Base-by-base conservation (phyloP, 2,888 invertebrate genomes). In the Pseudoips prasinana region DNA sequence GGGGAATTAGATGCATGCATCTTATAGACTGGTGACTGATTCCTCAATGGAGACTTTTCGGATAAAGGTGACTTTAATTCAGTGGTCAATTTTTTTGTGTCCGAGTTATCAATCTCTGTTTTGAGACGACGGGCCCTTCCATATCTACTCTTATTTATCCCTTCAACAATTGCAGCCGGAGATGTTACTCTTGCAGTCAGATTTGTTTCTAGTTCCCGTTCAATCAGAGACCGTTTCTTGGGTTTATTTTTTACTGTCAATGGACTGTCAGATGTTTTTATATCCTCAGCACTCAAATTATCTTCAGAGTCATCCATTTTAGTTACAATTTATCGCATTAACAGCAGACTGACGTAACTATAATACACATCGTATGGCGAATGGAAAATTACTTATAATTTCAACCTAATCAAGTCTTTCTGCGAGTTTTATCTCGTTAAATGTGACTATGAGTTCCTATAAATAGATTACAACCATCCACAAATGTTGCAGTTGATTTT, bases 51-150 rank as follows among this genome's bases (percentile, higher is more conserved):
- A 3, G 80, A 75, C 18, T 70, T 71, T 5, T 77, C 78, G 1
- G 52, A 19, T 23, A 41, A 39, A 0, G 73, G 71, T 9, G 79
- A 72, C 46, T 74, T 75, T 1, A 67, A 27, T 36, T 73, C 77
- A 0, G 48, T 30, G 6, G 73, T 55, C 9, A 70, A 54, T 61
- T 76, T 82, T 27, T 90, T 89, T 0, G 72, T 59, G 17, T 85
- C 79, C 1, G 67, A 62, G 39, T 73, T 73, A 30, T 90, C 90
- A 7, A 59, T 52, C 1, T 79, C 75, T n/a, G 76, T 68, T 67
- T 91, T 92, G 3, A 86, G 73, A 33, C 90, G 88, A 17, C 90
- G 86, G 29, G 90, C 78, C 63, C 92, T 82, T 5, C 92, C 92
- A 68, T 91, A 92, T 7, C 92, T 89, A 50, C 92, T 92, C 14